Base-by-base conservation (phyloP, 1,140 invertebrate genomes). In the Drosophila pseudoobscura region DNA sequence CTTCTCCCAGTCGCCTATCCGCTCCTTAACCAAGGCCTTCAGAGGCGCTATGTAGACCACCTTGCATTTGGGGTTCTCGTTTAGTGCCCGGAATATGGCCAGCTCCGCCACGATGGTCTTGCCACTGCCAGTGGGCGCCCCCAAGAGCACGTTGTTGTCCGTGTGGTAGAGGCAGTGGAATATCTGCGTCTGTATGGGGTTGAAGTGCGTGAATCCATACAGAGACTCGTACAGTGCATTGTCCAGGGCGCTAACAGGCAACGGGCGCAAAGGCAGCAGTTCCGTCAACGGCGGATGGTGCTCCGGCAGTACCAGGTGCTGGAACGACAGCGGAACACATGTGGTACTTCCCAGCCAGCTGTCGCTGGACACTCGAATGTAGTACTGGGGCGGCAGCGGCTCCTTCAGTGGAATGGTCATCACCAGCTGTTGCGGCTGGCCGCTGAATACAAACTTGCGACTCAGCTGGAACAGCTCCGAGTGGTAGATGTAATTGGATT, bases 51-150 rank as follows among this genome's bases (percentile, higher is more conserved):
- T 99, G 89, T 99, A 99, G 0, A 99, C 98, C 53, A 98, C 94
- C 94, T 99, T 99, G 74, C 94, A 93, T 5, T 94, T 93, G 1
- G 98, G 97, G 89, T 96, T 94, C 54, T 95, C 93, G 77, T 95
- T 96, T 78, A 99, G 98, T 0, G 98, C 95, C 71, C 98, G 93
- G 84, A 99, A 98, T 92, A 99, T 99, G 9, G 98, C 98, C 55
- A 99, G 95, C 93, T 99, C 99, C 0, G 99, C 99, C 8, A 97
- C 97, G 56, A 99, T 97, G 0, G 99, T 99, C 94, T 99, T 99
- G 49, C 99, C 99, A 0, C 98, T 99, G 5, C 98, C 98, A 4
- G 99, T 99, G 0, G 99, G 99, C 1, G 99, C 99, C 2, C 99
- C 99, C 9, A 99, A 92, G 1, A 99, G 92, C 3, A 99, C 96